Conservation (phyloP, 2,797 vertebrate species). For the Clarias laeviceps region DNA sequence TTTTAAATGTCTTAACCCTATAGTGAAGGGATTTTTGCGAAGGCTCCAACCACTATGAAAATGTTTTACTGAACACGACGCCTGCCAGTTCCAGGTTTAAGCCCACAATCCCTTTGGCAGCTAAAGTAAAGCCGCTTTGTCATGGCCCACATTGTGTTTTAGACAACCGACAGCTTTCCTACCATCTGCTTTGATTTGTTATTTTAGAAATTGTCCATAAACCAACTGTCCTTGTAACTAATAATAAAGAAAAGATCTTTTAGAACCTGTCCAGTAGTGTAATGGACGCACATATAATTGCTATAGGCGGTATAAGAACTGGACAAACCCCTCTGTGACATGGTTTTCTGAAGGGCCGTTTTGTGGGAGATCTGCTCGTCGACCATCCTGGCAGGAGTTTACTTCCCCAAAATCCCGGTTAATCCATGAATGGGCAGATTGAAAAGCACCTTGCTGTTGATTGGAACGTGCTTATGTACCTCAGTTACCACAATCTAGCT, state of each 20-base stretch:
- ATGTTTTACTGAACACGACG: neutral
- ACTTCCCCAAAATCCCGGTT: too few species aligned
- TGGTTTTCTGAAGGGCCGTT: too few species aligned
- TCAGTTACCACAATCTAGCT: too few species aligned
- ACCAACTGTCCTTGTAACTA: neutral
- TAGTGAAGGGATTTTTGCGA: neutral
- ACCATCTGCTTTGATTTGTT: neutral
- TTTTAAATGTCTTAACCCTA: neutral
- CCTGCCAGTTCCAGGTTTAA: neutral
- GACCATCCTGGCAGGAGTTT: too few species aligned
- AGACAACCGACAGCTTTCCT: neutral
- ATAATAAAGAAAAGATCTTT: neutral
- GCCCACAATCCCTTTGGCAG: neutral
- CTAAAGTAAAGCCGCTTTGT: neutral
- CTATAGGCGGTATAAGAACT: too few species aligned
- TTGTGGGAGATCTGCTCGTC: too few species aligned
- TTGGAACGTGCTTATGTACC: too few species aligned
- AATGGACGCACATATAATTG: neutral
- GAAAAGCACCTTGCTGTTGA: too few species aligned
- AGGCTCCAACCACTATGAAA: neutral
- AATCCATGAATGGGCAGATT: too few species aligned
- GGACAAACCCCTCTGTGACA: too few species aligned
- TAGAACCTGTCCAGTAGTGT: neutral
- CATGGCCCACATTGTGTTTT: neutral
- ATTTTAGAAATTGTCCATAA: neutral